Base-by-base conservation (phyloP, 2,797 vertebrate species). In the Gymnocypris eckloni region DNA sequence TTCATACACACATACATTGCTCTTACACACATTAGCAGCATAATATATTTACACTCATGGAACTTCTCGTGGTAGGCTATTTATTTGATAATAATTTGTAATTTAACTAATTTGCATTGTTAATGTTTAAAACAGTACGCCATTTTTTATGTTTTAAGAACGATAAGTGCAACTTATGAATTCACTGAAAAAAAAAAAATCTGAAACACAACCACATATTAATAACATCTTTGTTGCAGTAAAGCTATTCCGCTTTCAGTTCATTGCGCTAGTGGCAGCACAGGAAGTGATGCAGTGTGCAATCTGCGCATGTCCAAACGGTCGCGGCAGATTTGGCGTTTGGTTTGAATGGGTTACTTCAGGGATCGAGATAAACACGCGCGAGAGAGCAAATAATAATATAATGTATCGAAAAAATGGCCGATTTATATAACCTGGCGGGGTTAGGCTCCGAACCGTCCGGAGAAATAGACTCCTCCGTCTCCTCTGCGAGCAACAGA, bases 281-380 rank as follows among this genome's bases (percentile, higher is more conserved):
- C 33, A 82, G 83, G 86, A 87, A 70, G 66, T 6, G 20, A 56
- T 0, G 0, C 1, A 94, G 25, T 93, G 33, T 33, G 33, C 33
- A 33, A 33, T 33, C 33, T 33, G 90, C 95, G 95, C 95, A 91
- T 5, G 94, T 92, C 92, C 90, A 94, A 95, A 95, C 95, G 94
- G 93, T 94, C 93, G 95, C 94, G 94, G 94, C 91, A 91, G n/a
- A 84, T 92, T 95, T 95, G 92, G 91, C 94, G 89, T 94, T 93
- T 89, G 39, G 90, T 94, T 96, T 93, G 93, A 94, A 94, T 90
- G 82, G 52, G 16, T 0, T 16, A 33, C 7, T 37, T 39, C 6
- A n/a, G 59, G 64, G 1, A 56, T 0, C 0, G 48, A 13, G 25
- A 0, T 0, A 2, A 0, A 37, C 81, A 66, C 77, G 89, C 83